Evolutionary conservation across 1,140 invertebrate genomes (phyloP).

Genomic region (Habropoda laboriosa): DNA sequence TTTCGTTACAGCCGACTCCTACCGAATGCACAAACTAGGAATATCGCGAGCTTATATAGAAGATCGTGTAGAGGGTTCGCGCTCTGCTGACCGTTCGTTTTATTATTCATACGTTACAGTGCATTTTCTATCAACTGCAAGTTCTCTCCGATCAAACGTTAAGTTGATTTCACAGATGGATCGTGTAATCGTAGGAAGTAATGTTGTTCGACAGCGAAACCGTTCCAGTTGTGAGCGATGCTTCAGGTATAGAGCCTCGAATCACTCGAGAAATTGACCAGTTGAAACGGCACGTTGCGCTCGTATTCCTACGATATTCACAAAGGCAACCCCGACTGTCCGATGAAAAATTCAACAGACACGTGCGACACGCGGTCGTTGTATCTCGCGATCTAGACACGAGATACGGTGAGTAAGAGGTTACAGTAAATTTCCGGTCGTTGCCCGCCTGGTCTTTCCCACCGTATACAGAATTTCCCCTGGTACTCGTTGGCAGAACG

Average conservation of each 20-base stretch:
- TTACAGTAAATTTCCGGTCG: constrained; percentile 28
- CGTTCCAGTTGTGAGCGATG: background rate
- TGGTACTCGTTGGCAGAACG: background rate
- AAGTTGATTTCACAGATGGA: constrained; percentile 19
- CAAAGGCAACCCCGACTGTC: constrained; percentile 29
- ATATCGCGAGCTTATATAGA: constrained; percentile 47
- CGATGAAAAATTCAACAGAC: constrained; percentile 50
- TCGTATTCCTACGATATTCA: constrained; percentile 7
- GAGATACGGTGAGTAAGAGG: background rate
- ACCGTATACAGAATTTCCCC: background rate
- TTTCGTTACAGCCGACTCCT: background rate
- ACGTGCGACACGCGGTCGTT: constrained; percentile 25
- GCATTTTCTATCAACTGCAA: constrained; percentile 48
- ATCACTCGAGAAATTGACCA: constrained; percentile 11
- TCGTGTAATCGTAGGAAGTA: no score
- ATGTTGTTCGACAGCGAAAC: background rate
- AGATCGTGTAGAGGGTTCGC: background rate
- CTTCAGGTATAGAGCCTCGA: constrained; percentile 2
- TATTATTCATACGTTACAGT: constrained; percentile 61
- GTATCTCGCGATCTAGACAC: constrained; percentile 19
- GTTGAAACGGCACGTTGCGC: background rate
- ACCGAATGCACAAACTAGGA: no score
- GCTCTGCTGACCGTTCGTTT: constrained; percentile 25
- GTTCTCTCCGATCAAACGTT: background rate
- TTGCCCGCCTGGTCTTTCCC: constrained; percentile 26